A percentile compares a stretch with the other conserved stretches of the same genome.
These are phyloP conservation scores for Panzeria rudis DNA, from an alignment of 2,888 invertebrate species.

Conservation along the genomic window DNA sequence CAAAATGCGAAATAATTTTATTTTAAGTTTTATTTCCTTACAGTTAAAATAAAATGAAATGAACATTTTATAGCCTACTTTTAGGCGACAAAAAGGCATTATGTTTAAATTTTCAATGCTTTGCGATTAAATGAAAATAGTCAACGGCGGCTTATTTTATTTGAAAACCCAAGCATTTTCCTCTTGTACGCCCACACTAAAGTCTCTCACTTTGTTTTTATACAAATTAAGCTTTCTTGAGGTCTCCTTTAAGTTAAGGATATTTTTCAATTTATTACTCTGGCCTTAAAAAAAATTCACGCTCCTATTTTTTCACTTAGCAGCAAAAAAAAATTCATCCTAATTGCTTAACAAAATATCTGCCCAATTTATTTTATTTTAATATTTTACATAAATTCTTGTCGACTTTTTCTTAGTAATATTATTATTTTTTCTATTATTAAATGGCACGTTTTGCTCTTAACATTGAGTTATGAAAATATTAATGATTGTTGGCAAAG, in stretches of 20 bases:
- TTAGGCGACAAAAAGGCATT: not conserved
- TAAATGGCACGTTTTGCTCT: not conserved
- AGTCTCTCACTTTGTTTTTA: not conserved
- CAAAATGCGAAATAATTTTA: conserved; percentile 10
- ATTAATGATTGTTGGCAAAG: not conserved
- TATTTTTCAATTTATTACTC: too few relatives aligned
- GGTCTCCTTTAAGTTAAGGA: too few relatives aligned
- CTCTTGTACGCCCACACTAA: not conserved
- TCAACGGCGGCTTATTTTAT: not conserved
- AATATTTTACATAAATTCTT: not conserved
- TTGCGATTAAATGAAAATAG: not conserved
- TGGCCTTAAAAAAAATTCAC: too few relatives aligned
- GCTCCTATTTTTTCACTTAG: not conserved
- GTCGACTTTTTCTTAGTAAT: not conserved
- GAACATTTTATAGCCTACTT: conserved; percentile 20
- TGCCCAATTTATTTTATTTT: not conserved
- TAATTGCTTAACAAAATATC: not conserved
- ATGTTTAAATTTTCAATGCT: not conserved
- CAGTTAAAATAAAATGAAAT: conserved; percentile 1
- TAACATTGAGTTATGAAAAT: not conserved
- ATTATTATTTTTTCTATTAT: not conserved
- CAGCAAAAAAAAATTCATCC: not conserved
- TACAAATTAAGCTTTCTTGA: too few relatives aligned
- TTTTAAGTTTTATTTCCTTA: not conserved
- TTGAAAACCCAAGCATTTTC: not conserved